Base-by-base conservation (phyloP, 2,797 vertebrate genomes). In the Dipus sagitta region DNA sequence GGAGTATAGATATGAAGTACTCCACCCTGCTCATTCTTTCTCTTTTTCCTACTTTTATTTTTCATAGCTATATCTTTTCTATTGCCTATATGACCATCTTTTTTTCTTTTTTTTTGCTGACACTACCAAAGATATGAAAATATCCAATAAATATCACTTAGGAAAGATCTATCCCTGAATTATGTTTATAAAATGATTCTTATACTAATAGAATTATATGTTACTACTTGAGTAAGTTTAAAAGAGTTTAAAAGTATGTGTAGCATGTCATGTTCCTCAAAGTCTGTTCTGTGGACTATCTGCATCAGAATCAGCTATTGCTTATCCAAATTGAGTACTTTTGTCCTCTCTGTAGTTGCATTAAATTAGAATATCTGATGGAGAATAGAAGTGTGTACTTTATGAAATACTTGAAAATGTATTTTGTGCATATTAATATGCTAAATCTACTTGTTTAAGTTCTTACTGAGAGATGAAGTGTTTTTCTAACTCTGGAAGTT, bases 401-500 rank as follows among this genome's bases (percentile, higher is more conserved):
- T 83, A 60, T 76, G 32, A 78, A 10, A 67, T n/a, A n/a, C 24
- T 87, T 72, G 93, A 95, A 88, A 76, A 3, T 72, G 2, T 78
- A 91, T 74, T 74, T 76, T 88, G 52, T 0, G 54, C 62, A 68
- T 83, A 42, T 14, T 91, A 90, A 32, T 30, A 78, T 92, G 8
- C 71, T 65, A 93, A 34, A 80, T 58, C 34, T 26, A 78, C 24
- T 86, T 60, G 8, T 34, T 92, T 95, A 68, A 86, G 64, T 92
- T 82, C 21, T 82, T 93, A 30, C 52, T 87, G 52, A 54, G 93
- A 90, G 90, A 74, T 92, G 90, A 95, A 95, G 79, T 62, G n/a
- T 91, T n/a, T 30, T 79, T 30, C 83, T 76, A 52, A 30, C 79
- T 74, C 11, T 94, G 32, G 17, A 91, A 87, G 34, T 71, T 90